Evolutionary conservation across 2,113 vertebrate species (phyloP), one percentile per base, ranked within the genome.

Genomic region (Oreocharis arfaki): DNA sequence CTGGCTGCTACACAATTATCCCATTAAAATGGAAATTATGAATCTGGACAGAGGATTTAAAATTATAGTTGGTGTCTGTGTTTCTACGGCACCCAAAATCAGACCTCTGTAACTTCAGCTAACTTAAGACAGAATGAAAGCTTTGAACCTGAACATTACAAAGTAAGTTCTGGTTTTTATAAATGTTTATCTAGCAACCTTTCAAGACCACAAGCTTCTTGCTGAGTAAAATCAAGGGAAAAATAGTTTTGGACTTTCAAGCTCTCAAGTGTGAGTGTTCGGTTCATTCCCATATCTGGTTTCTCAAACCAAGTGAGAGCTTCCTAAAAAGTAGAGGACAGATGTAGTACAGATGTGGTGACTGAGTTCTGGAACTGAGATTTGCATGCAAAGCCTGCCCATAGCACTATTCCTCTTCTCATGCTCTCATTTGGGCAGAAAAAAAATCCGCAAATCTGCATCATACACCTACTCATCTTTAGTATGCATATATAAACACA

Each of bases 311-410:
- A 16, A 84, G 60, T 42, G 44, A 91, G 63, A 79, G 16, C 81
- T 89, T 93, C 78, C 87, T 91, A 46, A 94, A 94, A 86, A 84
- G 78, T 76, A 83, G 46, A 94, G 18, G 9, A 84, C 78, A 87
- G n/a, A 39, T 79, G 59, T 70, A 93, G 59, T n/a, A 61, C 39
- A 91, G 77, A 88, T 14, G 10, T 6, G 3, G 16, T 32, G 41
- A 64, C 57, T 49, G 57, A 91, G 20, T 9, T 92, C 33, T 59
- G 53, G 59, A 91, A 83, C 59, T 24, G 70, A 91, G 75, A 91
- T 69, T 65, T 75, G 46, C 59, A 96, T 74, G 71, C 42, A 47
- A 95, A 83, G 14, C 73, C 46, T 87, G 33, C 42, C 42, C 37
- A 55, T 19, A 67, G 57, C 50, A 83, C 27, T 47, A 28, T 86